Conservation (phyloP, 2,113 vertebrate species). For the Pseudorectes ferrugineus region DNA sequence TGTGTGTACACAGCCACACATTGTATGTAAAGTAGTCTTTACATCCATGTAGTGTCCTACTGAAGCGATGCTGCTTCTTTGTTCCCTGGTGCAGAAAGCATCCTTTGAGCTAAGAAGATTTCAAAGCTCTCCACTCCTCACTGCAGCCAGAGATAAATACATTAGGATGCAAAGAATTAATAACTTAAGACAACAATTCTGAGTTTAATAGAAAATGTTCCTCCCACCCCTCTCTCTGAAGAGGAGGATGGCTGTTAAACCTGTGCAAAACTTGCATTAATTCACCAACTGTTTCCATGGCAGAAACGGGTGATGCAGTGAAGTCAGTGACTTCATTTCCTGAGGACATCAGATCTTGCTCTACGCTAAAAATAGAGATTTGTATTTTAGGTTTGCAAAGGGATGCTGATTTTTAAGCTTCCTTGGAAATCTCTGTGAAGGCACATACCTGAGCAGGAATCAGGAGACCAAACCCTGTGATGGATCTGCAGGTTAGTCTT, state of each 20-base stretch:
- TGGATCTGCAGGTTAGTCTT: background rate
- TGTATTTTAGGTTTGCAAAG: background rate
- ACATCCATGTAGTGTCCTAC: background rate
- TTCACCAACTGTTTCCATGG: constrained; percentile 63
- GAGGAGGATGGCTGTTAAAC: constrained; percentile 54
- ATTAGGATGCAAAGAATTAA: constrained; percentile 57
- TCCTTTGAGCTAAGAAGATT: constrained; percentile 20
- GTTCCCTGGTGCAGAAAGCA: background rate
- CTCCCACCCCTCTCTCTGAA: constrained; percentile 37
- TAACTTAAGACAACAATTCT: constrained; percentile 58
- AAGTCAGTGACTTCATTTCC: constrained; percentile 61
- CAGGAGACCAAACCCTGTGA: background rate
- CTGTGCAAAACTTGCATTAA: constrained; percentile 61
- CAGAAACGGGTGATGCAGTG: constrained; percentile 43
- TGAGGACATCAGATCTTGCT: constrained; percentile 51
- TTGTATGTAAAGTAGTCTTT: background rate
- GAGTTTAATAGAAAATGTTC: constrained; percentile 57
- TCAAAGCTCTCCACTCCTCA: constrained; percentile 29
- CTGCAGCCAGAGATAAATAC: constrained; percentile 51
- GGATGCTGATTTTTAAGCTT: background rate
- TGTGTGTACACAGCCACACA: accelerated
- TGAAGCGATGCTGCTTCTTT: background rate
- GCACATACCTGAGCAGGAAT: background rate
- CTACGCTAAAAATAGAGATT: constrained; percentile 27
- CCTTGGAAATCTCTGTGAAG: background rate